phyloP scores from a whole-genome alignment of 2,113 vertebrate genomes.

The Hyaena hyaena region DNA sequence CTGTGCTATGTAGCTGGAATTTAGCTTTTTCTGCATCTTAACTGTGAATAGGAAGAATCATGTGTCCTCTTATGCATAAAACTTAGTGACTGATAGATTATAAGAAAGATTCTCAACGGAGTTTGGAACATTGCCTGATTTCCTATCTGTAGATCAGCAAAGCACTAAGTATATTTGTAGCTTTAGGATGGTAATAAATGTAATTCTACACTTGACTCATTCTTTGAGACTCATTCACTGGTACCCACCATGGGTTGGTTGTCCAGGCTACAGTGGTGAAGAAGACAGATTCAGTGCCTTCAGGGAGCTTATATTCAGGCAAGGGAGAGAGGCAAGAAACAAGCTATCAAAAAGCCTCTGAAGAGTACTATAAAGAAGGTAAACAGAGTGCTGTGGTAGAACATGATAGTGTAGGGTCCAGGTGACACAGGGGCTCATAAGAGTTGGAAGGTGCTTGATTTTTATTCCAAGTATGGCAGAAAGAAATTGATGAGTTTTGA shows the following conservation, averaged over 20 bases:
- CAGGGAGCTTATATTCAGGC: not conserved
- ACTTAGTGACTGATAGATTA: not conserved
- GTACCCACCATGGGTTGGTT: not conserved
- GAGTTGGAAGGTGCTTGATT: not conserved
- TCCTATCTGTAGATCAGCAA: not conserved
- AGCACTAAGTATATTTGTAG: not conserved
- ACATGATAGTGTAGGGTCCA: not conserved
- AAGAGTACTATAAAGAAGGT: not conserved
- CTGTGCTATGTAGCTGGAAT: not conserved
- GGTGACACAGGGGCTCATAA: not conserved
- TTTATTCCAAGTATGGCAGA: not conserved
- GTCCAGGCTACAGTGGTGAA: not conserved
- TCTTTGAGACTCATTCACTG: not conserved
- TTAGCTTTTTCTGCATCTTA: not conserved
- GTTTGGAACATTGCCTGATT: not conserved
- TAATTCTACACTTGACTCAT: not conserved
- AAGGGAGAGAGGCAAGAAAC: not conserved
- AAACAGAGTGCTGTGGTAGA: not conserved
- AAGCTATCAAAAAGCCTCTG: not conserved
- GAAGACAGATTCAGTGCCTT: not conserved
- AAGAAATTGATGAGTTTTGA: constrained; percentile 21
- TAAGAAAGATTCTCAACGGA: not conserved
- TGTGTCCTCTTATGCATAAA: not conserved
- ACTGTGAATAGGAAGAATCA: not conserved
- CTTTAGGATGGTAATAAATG: not conserved